Percentiles rank a stretch among this genome's conserved stretches.
These are phyloP conservation scores for Melanotaenia trifasciata DNA, from an alignment of 2,797 vertebrate species.

Conservation along the genomic window DNA sequence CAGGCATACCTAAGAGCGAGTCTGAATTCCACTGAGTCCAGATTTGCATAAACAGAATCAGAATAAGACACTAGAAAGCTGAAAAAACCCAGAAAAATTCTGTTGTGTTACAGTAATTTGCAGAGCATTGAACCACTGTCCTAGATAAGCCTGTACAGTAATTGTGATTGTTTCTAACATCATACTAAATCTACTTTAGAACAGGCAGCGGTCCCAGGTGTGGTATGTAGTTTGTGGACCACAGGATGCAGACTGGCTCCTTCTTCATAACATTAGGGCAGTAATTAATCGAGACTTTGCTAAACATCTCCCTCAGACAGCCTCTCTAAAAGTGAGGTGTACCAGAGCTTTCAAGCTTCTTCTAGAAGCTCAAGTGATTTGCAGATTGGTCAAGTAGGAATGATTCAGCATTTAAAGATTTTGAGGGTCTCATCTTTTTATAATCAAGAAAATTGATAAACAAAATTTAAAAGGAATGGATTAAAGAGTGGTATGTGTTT, in stretches of 20 bases:
- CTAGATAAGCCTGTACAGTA: slow-evolving; percentile 50
- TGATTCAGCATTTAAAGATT: neutral
- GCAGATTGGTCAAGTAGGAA: neutral
- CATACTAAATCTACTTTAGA: slow-evolving; percentile 43
- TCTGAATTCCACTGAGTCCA: slow-evolving; percentile 64
- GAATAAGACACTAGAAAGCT: slow-evolving; percentile 63
- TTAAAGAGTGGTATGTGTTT: neutral
- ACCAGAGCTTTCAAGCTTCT: slow-evolving; percentile 1
- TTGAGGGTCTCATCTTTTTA: neutral
- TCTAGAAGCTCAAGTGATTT: neutral
- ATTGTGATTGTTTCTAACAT: slow-evolving; percentile 50
- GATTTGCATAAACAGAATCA: slow-evolving; percentile 77
- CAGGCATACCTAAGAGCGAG: slow-evolving; percentile 59
- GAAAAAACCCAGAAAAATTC: slow-evolving; percentile 48
- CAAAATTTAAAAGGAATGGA: neutral
- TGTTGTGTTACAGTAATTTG: slow-evolving; percentile 62
- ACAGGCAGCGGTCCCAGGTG: slow-evolving; percentile 47
- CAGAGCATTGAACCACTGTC: slow-evolving; percentile 55
- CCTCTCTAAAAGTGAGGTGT: neutral
- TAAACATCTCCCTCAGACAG: slow-evolving; percentile 19
- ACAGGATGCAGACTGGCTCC: slow-evolving; percentile 25
- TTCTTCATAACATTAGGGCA: slow-evolving; percentile 31
- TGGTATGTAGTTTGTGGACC: slow-evolving; percentile 53
- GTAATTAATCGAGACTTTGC: slow-evolving; percentile 39
- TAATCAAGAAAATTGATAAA: neutral